Conservation (phyloP, 2,888 invertebrate species). For the Agrochola circellaris region DNA sequence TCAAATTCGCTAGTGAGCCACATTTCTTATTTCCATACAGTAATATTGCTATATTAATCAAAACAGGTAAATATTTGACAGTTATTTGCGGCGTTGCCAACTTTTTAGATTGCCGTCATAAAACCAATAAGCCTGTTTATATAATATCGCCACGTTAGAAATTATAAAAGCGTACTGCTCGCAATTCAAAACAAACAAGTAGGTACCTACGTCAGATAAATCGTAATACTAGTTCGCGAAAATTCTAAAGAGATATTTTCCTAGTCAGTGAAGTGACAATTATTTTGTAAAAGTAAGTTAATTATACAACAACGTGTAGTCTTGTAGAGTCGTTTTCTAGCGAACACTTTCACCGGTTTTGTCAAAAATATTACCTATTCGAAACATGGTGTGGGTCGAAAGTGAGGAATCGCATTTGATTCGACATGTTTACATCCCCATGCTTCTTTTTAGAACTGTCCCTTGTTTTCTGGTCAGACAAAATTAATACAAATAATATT, state of each 20-base stretch:
- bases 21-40: too few relatives aligned
- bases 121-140: too few relatives aligned
- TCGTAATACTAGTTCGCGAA: neutral
- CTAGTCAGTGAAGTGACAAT: conserved; percentile 10
- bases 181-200: neutral
- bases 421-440: neutral
- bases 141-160: too few relatives aligned
- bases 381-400: conserved; percentile 42
- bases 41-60: too few relatives aligned
- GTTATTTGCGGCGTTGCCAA: too few relatives aligned
- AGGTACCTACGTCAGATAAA: neutral
- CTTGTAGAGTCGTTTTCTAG: conserved; percentile 38
- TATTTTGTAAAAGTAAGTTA: conserved; percentile 37
- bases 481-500: too few relatives aligned
- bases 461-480: neutral
- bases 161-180: neutral
- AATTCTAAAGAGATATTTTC: conserved; percentile 6
- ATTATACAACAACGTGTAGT: conserved; percentile 11
- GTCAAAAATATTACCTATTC: conserved; percentile 39
- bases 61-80: too few relatives aligned
- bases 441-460: conserved; percentile 1
- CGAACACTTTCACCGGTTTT: conserved; percentile 56
- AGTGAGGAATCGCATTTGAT: conserved; percentile 24
- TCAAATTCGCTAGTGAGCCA: too few relatives aligned
- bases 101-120: too few relatives aligned